phyloP scores from a whole-genome alignment of 2,113 vertebrate genomes.

The Cyanoderma ruficeps region DNA sequence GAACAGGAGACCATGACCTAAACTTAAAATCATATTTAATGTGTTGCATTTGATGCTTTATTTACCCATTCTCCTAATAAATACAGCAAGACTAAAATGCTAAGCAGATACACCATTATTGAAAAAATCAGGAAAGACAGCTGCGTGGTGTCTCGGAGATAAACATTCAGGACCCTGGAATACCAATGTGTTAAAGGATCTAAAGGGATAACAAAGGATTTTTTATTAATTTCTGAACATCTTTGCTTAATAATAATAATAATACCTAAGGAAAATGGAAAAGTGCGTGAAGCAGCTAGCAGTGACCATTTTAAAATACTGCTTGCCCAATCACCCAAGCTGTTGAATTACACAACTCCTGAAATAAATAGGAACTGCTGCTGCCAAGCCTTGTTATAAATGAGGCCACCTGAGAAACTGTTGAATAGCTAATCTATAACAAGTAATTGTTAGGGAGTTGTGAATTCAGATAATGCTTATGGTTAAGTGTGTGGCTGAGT shows the following conservation, averaged over 20 bases:
- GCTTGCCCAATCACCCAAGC: background rate
- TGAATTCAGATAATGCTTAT: background rate
- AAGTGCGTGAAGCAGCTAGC: background rate
- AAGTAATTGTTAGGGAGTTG: background rate
- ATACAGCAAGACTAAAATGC: background rate
- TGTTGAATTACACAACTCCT: background rate
- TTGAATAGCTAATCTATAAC: background rate
- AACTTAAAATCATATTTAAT: background rate
- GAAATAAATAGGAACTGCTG: background rate
- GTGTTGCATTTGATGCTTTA: background rate
- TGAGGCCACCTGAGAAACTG: background rate
- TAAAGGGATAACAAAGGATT: background rate
- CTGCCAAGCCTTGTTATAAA: background rate
- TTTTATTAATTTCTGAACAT: background rate
- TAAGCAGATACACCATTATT: background rate
- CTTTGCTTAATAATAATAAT: background rate
- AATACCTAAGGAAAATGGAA: background rate
- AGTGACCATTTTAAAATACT: background rate
- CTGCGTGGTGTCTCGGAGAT: background rate
- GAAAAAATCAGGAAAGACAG: background rate
- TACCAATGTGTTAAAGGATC: background rate
- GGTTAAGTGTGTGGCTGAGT: background rate
- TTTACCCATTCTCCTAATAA: background rate
- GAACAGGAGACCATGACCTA: background rate
- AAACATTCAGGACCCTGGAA: background rate